Evolutionary conservation across 2,888 invertebrate genomes (phyloP).

Genomic region (Lithophane leautieri): DNA sequence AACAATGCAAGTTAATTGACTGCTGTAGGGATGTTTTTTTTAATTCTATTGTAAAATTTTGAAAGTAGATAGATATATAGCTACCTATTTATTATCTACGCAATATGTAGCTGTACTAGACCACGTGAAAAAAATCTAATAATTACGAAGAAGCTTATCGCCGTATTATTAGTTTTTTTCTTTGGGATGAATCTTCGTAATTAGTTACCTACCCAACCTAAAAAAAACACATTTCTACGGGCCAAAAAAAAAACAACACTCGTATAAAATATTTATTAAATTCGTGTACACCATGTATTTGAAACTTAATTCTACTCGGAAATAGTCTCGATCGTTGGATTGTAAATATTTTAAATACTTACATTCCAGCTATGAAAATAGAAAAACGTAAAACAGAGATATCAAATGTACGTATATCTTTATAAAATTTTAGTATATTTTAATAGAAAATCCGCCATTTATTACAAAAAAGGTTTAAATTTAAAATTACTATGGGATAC

Average conservation of each 20-base stretch:
- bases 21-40: neutral
- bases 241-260: constrained; percentile 37
- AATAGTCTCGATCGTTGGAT: constrained; percentile 19
- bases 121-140: neutral
- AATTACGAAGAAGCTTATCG: neutral
- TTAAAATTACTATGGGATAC: neutral
- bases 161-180: neutral
- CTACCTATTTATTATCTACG: neutral
- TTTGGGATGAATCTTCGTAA: neutral
- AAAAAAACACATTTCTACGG: neutral
- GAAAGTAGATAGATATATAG: neutral
- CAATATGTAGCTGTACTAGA: neutral
- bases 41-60: neutral
- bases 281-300: constrained; percentile 43
- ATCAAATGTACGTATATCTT: neutral
- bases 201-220: neutral
- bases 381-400: constrained; percentile 11
- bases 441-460: too few species aligned
- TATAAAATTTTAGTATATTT: neutral
- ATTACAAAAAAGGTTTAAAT: neutral
- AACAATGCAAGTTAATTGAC: neutral
- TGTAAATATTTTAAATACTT: constrained; percentile 20
- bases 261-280: constrained; percentile 58
- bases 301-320: constrained; percentile 32
- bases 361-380: constrained; percentile 12